Base-by-base conservation (phyloP, 2,113 vertebrate species). In the Melanostigma gelatinosum region DNA sequence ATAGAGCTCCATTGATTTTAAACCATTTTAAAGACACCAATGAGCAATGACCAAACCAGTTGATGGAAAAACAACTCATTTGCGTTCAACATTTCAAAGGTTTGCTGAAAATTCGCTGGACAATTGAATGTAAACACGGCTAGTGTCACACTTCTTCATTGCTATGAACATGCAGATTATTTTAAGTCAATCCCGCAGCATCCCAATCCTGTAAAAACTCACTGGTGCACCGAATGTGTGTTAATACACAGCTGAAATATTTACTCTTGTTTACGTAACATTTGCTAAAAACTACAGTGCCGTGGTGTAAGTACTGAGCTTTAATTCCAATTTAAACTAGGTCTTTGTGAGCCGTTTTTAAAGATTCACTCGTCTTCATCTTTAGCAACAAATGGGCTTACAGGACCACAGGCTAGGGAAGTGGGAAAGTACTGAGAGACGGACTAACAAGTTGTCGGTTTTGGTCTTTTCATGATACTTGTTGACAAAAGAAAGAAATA, bases 391-490 rank as follows among this genome's bases (percentile, higher is more conserved):
- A 24, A 24, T 50, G 20, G 52, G 34, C 24, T 52, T 34, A 6
- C 18, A 8, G 44, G 29, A 11, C 18, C 27, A 42, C 12, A 48
- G 38, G 38, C 38, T 18, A 50, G 46, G 0, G 6, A 62, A 69
- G 27, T 77, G 1, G 16, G 24, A 13, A 13, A 36, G 22, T 11
- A 29, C 13, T 54, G n/a, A 54, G 44, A 62, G 57, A 70, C 3
- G 3, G 13, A 67, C 12, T 24, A 16, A 48, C 22, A 57, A 9
- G 40, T 52, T 70, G 42, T 8, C 68, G 40, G 32, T 65, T 82
- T 58, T 63, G 12, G 12, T 61, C 10, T 82, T 79, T 72, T 72
- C 8, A 44, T 18, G 1, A 34, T 7, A 60, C 58, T 61, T 66
- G 22, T 11, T 22, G 58, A 29, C 27, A 20, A n/a, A 61, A 44